A percentile compares a stretch with the other conserved stretches of the same genome.
Conservation (phyloP, 2,888 invertebrate genomes). For the Diadegma fenestrale region DNA sequence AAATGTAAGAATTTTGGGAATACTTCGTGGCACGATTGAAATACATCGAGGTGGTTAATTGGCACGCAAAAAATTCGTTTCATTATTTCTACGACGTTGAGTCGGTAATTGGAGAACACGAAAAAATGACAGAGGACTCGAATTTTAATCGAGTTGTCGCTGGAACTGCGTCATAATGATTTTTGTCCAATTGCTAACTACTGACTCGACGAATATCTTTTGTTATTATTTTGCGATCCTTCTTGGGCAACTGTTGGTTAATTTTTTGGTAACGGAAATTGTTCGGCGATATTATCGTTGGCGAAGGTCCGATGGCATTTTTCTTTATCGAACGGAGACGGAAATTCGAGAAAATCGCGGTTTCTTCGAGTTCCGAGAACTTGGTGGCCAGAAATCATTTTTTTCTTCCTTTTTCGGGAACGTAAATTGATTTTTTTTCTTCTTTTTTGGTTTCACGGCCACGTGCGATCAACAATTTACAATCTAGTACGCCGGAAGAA, state of each 20-base stretch:
- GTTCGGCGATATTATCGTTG: conserved; percentile 44
- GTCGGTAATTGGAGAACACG: neutral
- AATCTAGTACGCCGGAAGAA: conserved; percentile 85
- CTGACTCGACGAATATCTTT: conserved; percentile 9
- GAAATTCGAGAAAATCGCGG: conserved; percentile 52
- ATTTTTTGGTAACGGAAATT: conserved; percentile 46
- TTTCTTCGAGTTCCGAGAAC: conserved; percentile 59
- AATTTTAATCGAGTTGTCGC: neutral
- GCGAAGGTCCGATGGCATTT: conserved; percentile 22
- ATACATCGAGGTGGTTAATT: neutral
- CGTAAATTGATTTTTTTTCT: conserved; percentile 8
- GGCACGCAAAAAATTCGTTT: neutral
- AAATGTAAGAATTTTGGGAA: neutral
- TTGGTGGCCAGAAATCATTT: conserved; percentile 49
- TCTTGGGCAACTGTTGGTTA: conserved; percentile 31
- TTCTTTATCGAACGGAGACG: conserved; percentile 7
- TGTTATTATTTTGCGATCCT: conserved; percentile 18
- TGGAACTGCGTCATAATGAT: neutral
- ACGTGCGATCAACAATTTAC: conserved; percentile 79
- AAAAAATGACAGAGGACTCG: no score
- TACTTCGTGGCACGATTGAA: neutral
- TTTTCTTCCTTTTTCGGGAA: conserved; percentile 33
- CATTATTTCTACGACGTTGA: neutral
- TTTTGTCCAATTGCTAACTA: conserved; percentile 19
- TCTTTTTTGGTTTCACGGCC: conserved; percentile 47